Evolutionary conservation across 2,888 invertebrate genomes (phyloP).

Genomic region (Ophion ventricosus): DNA sequence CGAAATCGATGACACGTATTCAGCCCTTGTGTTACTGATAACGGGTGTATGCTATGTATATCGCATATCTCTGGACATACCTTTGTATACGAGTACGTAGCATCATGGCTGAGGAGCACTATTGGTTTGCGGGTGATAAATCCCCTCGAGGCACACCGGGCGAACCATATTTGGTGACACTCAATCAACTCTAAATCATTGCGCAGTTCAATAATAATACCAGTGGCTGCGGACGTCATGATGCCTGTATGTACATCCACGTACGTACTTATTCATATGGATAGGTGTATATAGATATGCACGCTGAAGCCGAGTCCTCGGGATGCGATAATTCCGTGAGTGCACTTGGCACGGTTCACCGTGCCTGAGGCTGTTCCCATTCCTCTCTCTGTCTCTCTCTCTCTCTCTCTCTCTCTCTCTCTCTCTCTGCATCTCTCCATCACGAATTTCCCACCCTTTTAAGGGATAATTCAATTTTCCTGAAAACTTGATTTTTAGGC

Average conservation of each 20-base stretch:
- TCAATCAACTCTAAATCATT: conserved; percentile 75
- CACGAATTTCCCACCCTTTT: conserved; percentile 17
- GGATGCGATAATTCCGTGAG: conserved; percentile 68
- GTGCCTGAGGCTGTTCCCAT: conserved; percentile 10
- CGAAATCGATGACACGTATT: conserved; percentile 14
- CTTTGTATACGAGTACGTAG: conserved; percentile 1
- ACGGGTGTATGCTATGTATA: not conserved
- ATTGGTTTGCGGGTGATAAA: conserved; percentile 50
- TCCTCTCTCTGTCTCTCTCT: not conserved
- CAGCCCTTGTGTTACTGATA: not conserved
- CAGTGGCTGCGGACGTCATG: conserved; percentile 51
- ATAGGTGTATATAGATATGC: conserved; percentile 9
- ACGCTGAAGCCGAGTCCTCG: conserved; percentile 58
- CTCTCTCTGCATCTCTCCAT: conserved; percentile 7
- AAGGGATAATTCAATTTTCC: conserved; percentile 71
- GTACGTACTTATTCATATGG: conserved; percentile 3
- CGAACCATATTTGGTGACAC: conserved; percentile 72
- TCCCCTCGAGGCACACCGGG: conserved; percentile 59
- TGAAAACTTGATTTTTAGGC: conserved; percentile 25
- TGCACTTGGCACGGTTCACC: conserved; percentile 60
- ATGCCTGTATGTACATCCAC: conserved; percentile 11
- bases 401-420: conserved; percentile 5
- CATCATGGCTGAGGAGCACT: conserved; percentile 5
- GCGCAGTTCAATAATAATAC: conserved; percentile 67
- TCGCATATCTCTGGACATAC: not conserved